Conservation (phyloP, 2,888 invertebrate genomes). For the Pachydiplax longipennis region DNA sequence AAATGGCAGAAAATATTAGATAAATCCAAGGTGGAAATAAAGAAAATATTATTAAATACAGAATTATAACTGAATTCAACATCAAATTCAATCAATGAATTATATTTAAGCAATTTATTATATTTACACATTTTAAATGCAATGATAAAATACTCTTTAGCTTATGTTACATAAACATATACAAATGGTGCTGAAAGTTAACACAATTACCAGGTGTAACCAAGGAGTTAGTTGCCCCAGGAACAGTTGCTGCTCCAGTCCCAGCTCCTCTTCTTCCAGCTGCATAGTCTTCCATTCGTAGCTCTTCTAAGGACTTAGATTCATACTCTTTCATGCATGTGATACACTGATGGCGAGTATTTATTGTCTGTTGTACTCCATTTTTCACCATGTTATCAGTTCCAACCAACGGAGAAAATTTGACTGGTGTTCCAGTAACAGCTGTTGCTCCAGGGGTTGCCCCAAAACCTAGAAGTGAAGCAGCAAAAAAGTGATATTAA, state of each 20-base stretch:
- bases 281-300: slow-evolving; percentile 91
- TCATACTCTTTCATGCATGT: slow-evolving; percentile 99
- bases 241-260: neutral
- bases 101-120: too few relatives aligned
- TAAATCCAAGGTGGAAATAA: neutral
- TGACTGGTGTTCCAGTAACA: slow-evolving; percentile 76
- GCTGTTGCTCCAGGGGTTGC: slow-evolving; percentile 52
- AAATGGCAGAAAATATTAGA: neutral
- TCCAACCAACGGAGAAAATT: slow-evolving; percentile 86
- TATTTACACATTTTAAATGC: too few relatives aligned
- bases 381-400: slow-evolving; percentile 92
- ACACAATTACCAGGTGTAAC: slow-evolving; percentile 23
- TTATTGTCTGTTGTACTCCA: slow-evolving; percentile 83
- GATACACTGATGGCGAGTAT: slow-evolving; percentile 94
- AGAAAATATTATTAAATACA: neutral
- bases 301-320: slow-evolving; percentile 90
- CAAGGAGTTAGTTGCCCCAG: slow-evolving; percentile 9
- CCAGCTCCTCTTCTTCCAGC: slow-evolving; percentile 68
- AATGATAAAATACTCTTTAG: too few relatives aligned
- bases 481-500: neutral
- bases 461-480: slow-evolving; percentile 49
- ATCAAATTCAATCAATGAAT: neutral
- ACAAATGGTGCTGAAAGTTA: neutral
- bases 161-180: neutral
- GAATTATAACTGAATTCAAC: neutral